A percentile compares a stretch with the other conserved stretches of the same genome.
phyloP scores from a whole-genome alignment of 2,113 vertebrate genomes.

The Acanthochromis polyacanthus region DNA sequence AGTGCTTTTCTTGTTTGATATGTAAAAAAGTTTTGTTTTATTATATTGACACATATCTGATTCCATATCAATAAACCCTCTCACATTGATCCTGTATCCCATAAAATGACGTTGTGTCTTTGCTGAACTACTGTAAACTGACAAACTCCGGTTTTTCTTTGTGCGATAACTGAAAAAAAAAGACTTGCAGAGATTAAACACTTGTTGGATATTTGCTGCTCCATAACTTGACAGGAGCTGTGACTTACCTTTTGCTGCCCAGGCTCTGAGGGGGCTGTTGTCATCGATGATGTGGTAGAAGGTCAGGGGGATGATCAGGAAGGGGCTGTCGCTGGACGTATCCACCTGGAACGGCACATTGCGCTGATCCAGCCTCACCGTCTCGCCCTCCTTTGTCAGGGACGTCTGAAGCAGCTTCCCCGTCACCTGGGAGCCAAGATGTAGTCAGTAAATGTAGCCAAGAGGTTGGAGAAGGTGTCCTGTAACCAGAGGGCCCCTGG shows the following conservation, averaged over 20 bases:
- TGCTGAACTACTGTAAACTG: no score
- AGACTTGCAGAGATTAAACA: no score
- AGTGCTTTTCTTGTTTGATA: no score
- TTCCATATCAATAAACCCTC: no score
- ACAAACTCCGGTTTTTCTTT: no score
- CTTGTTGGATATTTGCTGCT: no score
- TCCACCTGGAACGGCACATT: slow-evolving; percentile 97
- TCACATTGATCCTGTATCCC: no score
- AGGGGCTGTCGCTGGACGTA: slow-evolving; percentile 95
- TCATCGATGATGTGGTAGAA: slow-evolving; percentile 97
- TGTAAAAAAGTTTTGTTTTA: no score
- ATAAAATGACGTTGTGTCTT: no score
- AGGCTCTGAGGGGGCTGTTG: slow-evolving; percentile 89
- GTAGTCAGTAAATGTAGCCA: slow-evolving; percentile 58
- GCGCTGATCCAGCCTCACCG: slow-evolving; percentile 92
- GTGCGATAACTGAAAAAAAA: no score
- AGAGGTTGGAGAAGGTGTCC: slow-evolving; percentile 53
- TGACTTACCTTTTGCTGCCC: slow-evolving; percentile 84
- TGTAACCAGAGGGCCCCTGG: slow-evolving; percentile 64
- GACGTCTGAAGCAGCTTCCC: slow-evolving; percentile 96
- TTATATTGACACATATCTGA: no score
- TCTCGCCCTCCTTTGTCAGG: slow-evolving; percentile 93
- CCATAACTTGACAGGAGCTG: neutral
- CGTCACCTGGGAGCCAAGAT: slow-evolving; percentile 85
- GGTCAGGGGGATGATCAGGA: slow-evolving; percentile 96